These are phyloP conservation scores for Drosophila elegans DNA, from an alignment of 1,140 invertebrate species.

Conservation along the genomic window DNA sequence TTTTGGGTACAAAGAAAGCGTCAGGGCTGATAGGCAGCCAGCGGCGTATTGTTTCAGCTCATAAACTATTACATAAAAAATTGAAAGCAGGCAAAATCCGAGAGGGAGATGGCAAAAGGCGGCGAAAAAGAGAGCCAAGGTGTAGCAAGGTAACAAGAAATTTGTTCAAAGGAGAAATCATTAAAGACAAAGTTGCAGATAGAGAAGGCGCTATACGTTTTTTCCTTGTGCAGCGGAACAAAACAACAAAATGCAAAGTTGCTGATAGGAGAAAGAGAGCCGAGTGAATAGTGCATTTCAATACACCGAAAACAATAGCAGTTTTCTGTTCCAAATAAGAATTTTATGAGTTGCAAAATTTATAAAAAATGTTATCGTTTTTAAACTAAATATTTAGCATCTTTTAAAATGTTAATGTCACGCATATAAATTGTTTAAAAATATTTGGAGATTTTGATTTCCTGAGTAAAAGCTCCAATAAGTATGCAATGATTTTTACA, in stretches of 20 bases:
- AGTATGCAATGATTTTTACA: too few species aligned
- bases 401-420: too few species aligned
- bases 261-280: slow-evolving; percentile 17
- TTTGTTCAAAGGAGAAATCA: slow-evolving; percentile 81
- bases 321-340: too few species aligned
- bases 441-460: too few species aligned
- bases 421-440: too few species aligned
- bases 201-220: slow-evolving; percentile 9
- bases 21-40: slow-evolving; percentile 46
- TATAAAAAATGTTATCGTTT: too few species aligned
- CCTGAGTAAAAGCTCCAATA: too few species aligned
- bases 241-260: slow-evolving; percentile 36
- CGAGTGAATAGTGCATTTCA: slow-evolving; percentile 29
- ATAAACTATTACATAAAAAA: slow-evolving; percentile 72
- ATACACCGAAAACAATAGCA: background rate
- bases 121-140: slow-evolving; percentile 14
- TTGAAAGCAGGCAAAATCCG: slow-evolving; percentile 45
- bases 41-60: slow-evolving; percentile 61
- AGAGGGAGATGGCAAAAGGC: slow-evolving; percentile 12
- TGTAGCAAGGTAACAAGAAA: slow-evolving; percentile 57
- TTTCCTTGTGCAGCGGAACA: slow-evolving; percentile 16
- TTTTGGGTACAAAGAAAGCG: slow-evolving; percentile 57
- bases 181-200: slow-evolving; percentile 50
- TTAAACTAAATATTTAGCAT: too few species aligned
- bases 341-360: too few species aligned